Evolutionary conservation across 2,888 invertebrate species (phyloP).

Genomic region (Trissoscelio sp.): DNA sequence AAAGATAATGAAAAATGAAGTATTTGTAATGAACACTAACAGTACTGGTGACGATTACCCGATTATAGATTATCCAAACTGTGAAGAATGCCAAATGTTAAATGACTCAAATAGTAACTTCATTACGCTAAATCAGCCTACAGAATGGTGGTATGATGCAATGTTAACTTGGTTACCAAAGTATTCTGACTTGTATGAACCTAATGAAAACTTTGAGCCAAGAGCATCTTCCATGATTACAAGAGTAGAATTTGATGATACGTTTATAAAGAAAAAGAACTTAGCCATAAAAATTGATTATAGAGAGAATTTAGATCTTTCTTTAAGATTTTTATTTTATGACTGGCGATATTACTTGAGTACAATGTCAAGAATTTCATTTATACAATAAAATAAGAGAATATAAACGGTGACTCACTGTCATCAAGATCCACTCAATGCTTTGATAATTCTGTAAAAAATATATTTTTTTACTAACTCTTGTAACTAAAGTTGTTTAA

Average conservation of each 20-base stretch:
- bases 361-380: constrained; percentile 61
- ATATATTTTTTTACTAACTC: background rate
- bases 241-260: constrained; percentile 71
- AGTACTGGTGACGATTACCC: background rate
- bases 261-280: constrained; percentile 63
- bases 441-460: background rate
- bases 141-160: constrained; percentile 79
- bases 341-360: constrained; percentile 77
- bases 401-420: background rate
- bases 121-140: constrained; percentile 44
- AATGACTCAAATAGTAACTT: constrained; percentile 31
- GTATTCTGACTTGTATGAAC: constrained; percentile 69
- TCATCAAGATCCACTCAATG: background rate
- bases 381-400: constrained; percentile 17
- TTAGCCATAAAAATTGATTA: constrained; percentile 75
- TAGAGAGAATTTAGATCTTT: constrained; percentile 74
- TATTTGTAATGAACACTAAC: too few species aligned
- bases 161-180: constrained; percentile 76
- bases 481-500: too few species aligned
- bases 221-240: constrained; percentile 67
- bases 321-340: constrained; percentile 72
- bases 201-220: constrained; percentile 63
- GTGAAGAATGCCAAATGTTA: constrained; percentile 56
- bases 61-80: constrained; percentile 9
- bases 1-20: too few species aligned